Base-by-base conservation (phyloP, 1,140 invertebrate species). In the Triops longicaudatus region DNA sequence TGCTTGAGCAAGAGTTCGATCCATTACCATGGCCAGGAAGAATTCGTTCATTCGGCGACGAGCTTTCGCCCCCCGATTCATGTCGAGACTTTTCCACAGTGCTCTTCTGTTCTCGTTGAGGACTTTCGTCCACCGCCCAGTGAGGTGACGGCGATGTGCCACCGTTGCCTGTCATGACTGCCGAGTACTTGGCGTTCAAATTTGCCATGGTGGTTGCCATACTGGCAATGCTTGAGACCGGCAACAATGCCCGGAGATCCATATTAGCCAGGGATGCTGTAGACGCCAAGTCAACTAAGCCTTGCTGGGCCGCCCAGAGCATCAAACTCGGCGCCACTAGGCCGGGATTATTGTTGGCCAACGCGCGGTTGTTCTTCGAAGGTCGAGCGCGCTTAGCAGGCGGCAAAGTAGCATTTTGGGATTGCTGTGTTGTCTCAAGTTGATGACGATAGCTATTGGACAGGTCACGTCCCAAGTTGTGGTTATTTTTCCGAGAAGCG, bases 301-400 rank as follows among this genome's bases (percentile, higher is more conserved):
- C 72, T 73, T 73, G 73, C 73, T 77, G 72, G 22, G 76, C 76
- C 11, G 76, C 76, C 76, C 76, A 77, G 37, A 77, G 37, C 41
- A 73, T 77, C 28, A 77, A 44, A 26, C 76, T 77, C 7, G 73
- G 27, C 11, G 76, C 41, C 6, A 77, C 76, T 71, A 73, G 31
- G 73, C 31, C 31, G 11, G 71, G 37, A 44, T 73, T 72, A 42
- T 14, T 73, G n/a, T 73, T 73, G 27, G 26, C 27, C n/a, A 28
- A 73, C 27, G 50, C 26, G 17, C 14, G 50, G 22, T 22, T 17
- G 22, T 63, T 63, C 22, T 63, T 63, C 14, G 50, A 63, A 9
- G 17, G 17, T 14, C 50, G 50, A 6, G 50, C 14, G 50, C 50
- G 50, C 22, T 63, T 63, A 14, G 50, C 9, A 73, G 76, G 31